These are phyloP conservation scores for Pelusios castaneus DNA, from an alignment of 2,113 vertebrate genomes.

Conservation along the genomic window DNA sequence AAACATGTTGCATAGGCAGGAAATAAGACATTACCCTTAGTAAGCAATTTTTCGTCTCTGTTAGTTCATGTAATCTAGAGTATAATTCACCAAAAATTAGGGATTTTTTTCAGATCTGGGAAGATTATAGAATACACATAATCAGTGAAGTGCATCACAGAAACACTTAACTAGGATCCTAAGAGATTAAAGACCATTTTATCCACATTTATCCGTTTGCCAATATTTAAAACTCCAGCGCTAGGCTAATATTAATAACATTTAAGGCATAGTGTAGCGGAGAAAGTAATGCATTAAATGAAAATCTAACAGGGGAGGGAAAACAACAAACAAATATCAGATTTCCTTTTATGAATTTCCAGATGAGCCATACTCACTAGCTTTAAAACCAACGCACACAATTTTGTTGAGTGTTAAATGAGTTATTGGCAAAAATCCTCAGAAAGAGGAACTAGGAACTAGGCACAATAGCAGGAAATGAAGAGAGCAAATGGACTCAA, in stretches of 20 bases:
- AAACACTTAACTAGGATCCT: not conserved
- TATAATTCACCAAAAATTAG: not conserved
- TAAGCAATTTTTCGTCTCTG: not conserved
- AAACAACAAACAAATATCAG: not conserved
- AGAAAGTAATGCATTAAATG: not conserved
- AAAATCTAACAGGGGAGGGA: not conserved
- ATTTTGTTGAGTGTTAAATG: not conserved
- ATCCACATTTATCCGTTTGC: not conserved
- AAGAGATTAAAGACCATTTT: not conserved
- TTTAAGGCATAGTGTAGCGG: not conserved
- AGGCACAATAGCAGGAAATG: not conserved
- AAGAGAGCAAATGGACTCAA: not conserved
- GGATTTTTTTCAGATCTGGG: not conserved
- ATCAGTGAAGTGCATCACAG: not conserved
- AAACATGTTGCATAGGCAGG: not conserved
- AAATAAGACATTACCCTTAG: not conserved
- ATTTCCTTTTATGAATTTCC: not conserved
- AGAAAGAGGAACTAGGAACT: not conserved
- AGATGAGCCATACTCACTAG: not conserved
- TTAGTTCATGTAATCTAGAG: not conserved
- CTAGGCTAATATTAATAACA: not conserved
- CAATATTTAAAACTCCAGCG: slow-evolving; percentile 9
- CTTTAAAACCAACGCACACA: not conserved
- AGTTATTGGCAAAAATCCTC: slow-evolving; percentile 39
- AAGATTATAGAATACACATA: not conserved